phyloP scores from a whole-genome alignment of 2,797 vertebrate species.

The Gila robusta region DNA sequence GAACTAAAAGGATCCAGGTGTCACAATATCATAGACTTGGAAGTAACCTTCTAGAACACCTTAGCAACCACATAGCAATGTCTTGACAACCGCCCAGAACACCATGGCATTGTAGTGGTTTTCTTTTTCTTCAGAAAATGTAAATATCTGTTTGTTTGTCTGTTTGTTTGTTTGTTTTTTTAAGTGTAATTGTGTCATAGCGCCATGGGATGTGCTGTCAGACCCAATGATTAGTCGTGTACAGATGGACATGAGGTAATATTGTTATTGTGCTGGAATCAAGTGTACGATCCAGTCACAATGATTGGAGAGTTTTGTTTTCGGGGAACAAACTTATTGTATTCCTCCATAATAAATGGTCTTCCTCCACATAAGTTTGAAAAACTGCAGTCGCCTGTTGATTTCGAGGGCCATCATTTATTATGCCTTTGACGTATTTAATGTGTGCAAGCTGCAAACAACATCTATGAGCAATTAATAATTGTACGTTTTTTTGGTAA shows the following conservation, averaged over 20 bases:
- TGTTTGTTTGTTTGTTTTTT: no score
- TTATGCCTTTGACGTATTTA: slow-evolving; percentile 51
- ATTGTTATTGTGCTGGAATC: slow-evolving; percentile 67
- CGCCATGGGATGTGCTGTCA: slow-evolving; percentile 14
- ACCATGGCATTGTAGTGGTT: no score
- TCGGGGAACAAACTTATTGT: slow-evolving; percentile 57
- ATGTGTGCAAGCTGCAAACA: slow-evolving; percentile 55
- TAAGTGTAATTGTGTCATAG: background rate
- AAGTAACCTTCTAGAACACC: background rate
- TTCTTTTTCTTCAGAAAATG: no score
- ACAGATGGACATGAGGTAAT: slow-evolving; percentile 51
- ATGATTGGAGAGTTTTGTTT: slow-evolving; percentile 33
- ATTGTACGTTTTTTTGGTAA: slow-evolving; percentile 58
- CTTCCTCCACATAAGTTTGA: slow-evolving; percentile 43
- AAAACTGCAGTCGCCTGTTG: slow-evolving; percentile 38
- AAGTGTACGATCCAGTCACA: slow-evolving; percentile 8
- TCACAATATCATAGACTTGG: background rate
- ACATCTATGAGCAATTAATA: slow-evolving; percentile 69
- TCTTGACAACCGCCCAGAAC: background rate
- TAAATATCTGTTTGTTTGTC: no score
- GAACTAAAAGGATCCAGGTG: background rate
- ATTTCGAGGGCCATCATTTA: slow-evolving; percentile 40
- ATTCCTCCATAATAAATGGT: slow-evolving; percentile 61
- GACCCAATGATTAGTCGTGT: slow-evolving; percentile 13
- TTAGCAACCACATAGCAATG: background rate